Conservation (phyloP, 2,797 vertebrate species). For the Cyclura pinguis region DNA sequence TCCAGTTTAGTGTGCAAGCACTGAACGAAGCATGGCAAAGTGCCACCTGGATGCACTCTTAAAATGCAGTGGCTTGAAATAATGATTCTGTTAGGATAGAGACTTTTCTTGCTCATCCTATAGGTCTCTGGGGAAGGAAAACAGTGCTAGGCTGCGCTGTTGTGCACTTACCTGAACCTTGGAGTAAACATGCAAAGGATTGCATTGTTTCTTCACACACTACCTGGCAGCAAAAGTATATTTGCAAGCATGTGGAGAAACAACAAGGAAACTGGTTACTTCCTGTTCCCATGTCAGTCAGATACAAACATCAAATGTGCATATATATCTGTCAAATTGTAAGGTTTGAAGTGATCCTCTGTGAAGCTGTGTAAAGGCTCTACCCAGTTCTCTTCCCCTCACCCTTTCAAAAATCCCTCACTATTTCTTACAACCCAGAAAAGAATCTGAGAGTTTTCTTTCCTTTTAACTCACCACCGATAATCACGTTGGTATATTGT, state of each 20-base stretch:
- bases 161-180: slow-evolving; percentile 2
- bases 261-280: not conserved
- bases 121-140: not conserved
- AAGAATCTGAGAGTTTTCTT: not conserved
- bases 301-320: not conserved
- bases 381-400: not conserved
- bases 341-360: not conserved
- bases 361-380: not conserved
- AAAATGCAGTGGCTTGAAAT: slow-evolving; percentile 20
- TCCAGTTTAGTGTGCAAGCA: slow-evolving; percentile 9
- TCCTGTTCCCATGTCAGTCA: not conserved
- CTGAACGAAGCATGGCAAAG: slow-evolving; percentile 25
- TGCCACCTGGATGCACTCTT: slow-evolving; percentile 23
- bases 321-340: not conserved
- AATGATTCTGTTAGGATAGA: slow-evolving; percentile 21
- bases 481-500: not conserved
- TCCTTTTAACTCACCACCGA: not conserved
- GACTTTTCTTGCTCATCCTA: not conserved
- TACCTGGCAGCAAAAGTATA: not conserved
- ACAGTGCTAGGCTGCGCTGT: slow-evolving; percentile 9
- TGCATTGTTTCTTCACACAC: not conserved
- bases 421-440: not conserved
- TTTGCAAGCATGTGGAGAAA: not conserved
- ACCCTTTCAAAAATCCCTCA: not conserved
- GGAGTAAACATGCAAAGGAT: not conserved